Evolutionary conservation across 2,113 vertebrate genomes (phyloP).

Genomic region (Thunnus thynnus): DNA sequence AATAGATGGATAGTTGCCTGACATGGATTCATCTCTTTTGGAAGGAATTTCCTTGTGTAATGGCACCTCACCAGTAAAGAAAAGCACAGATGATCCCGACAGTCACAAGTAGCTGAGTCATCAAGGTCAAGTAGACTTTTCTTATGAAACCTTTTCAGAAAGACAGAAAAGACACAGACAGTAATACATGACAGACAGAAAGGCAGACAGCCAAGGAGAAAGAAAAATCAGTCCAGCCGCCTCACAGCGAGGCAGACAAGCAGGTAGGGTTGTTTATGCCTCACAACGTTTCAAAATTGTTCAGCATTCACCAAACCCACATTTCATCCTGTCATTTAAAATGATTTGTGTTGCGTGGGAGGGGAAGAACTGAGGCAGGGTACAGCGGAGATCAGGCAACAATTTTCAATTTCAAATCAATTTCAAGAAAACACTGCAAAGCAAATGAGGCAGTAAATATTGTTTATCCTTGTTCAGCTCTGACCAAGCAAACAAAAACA

Average conservation of each 20-base stretch:
- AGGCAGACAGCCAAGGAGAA: not conserved
- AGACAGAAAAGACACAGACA: constrained; percentile 1
- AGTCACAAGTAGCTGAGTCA: constrained; percentile 85
- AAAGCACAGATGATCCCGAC: constrained; percentile 85
- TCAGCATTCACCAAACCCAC: constrained; percentile 45
- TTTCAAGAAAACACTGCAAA: constrained; percentile 48
- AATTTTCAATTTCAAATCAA: constrained; percentile 64
- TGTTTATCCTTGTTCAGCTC: not conserved
- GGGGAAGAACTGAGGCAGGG: constrained; percentile 36
- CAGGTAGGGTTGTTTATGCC: constrained; percentile 32
- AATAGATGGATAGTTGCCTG: constrained; percentile 16
- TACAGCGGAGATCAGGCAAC: constrained; percentile 25
- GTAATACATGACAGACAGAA: not conserved
- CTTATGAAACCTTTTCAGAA: constrained; percentile 84
- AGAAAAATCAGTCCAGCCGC: constrained; percentile 16
- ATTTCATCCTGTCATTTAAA: constrained; percentile 50
- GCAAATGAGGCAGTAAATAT: constrained; percentile 46
- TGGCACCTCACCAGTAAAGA: constrained; percentile 86
- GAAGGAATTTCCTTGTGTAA: not conserved
- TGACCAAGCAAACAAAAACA: constrained; percentile 17
- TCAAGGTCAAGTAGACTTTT: constrained; percentile 88
- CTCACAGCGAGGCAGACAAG: constrained; percentile 20
- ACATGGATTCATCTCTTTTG: constrained; percentile 13
- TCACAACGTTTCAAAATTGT: constrained; percentile 15
- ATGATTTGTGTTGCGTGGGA: constrained; percentile 38